Evolutionary conservation across 2,113 vertebrate genomes (phyloP), one percentile per base, ranked within the genome.

Genomic region (human): DNA sequence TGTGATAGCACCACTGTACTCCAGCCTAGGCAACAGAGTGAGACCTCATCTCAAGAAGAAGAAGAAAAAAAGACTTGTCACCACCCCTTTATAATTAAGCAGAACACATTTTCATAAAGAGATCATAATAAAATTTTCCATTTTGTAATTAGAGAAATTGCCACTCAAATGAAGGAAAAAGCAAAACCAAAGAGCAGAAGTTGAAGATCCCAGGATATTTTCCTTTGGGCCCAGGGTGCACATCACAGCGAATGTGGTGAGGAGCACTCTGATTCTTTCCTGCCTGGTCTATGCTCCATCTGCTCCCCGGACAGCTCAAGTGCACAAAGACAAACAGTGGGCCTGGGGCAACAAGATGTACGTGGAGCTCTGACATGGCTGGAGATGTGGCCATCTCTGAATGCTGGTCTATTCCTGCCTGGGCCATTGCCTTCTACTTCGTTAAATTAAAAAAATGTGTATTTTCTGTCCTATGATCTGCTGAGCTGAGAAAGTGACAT

Each of bases 121-220:
- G 35, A 57, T 88, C 22, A 8, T 59, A 25, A 43, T 48, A 59
- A n/a, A 9, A 64, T 82, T 89, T 80, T 80, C 64, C 35, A 78
- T 82, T 92, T 96, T 88, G 25, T 16, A 73, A 17, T 94, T 89
- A 76, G 55, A 79, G 25, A 91, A 90, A 59, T 14, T 86, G 14
- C 22, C 40, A n/a, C 78, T 80, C 55, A 64, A 76, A 81, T 75
- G 32, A 95, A 75, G 89, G 45, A n/a, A 43, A 89, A 38, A 22
- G 2, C 0, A 22, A n/a, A 43, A n/a, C 0, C 35, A 70, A 85
- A 12, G 7, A n/a, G 17, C 2, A 23, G 20, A 38, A 66, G 10
- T 18, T 48, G 52, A 70, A 38, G 38, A 32, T 64, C 30, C 30
- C 0, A 5, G 61, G 30, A 6, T 57, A 12, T 10, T 89, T 52